Evolutionary conservation across 2,113 vertebrate genomes (phyloP), one percentile per base, ranked within the genome.

Genomic region (Eira barbara): DNA sequence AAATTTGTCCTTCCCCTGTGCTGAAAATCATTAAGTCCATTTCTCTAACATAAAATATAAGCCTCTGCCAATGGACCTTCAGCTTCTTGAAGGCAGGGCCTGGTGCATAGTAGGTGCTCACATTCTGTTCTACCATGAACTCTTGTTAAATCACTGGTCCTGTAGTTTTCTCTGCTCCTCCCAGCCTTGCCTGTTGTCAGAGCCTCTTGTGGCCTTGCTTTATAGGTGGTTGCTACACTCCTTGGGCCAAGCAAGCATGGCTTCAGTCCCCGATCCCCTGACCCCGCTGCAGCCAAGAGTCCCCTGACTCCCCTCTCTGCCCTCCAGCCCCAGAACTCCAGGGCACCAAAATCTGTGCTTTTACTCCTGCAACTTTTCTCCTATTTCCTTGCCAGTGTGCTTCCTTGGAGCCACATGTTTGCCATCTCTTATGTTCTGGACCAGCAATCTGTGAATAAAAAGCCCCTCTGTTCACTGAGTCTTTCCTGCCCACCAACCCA

Each of bases 171-270:
- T 34, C 13, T 52, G 20, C 21, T 59, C 25, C 13, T n/a, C 2
- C 29, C 6, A 67, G 8, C 36, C 34, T 52, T 57, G 69, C 47
- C 39, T 65, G 9, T 27, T 27, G 27, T 61, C 29, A 71, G 5
- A 36, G 20, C 31, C 9, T 49, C 39, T 39, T 7, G 11, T 8
- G 7, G 52, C 27, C 55, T 29, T 18, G 13, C 25, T 81, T 31
- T 15, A 0, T 2, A 23, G 45, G 57, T 36, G 18, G 6, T 69
- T 11, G 0, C 59, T 83, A 65, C 17, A 52, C 31, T 14, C 29
- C 13, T 13, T 0, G 0, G 10, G 17, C 29, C 42, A 49, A 31
- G 65, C 17, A 25, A 71, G 52, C 14, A 29, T 3, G 2, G 59
- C 9, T 31, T 20, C 6, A 36, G 31, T 34, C 3, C 23, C 36